phyloP scores from a whole-genome alignment of 1,140 invertebrate genomes.

The Eumeta japonica region DNA sequence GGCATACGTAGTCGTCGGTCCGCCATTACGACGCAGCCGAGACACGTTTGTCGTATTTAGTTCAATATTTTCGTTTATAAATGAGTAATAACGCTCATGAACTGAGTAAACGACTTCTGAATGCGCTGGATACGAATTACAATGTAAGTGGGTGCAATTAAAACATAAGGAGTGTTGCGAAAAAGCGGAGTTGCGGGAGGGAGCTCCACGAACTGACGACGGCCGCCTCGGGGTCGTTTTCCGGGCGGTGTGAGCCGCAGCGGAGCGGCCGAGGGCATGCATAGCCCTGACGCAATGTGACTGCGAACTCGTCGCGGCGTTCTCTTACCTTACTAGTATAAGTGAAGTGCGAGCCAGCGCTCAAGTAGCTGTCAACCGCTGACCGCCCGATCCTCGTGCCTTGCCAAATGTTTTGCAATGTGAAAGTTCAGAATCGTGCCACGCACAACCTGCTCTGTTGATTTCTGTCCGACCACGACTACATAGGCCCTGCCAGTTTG shows the following conservation, averaged over 20 bases:
- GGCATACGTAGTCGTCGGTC: slow-evolving; percentile 60
- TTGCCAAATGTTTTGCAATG: slow-evolving; percentile 58
- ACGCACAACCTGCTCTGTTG: slow-evolving; percentile 46
- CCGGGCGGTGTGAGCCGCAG: no score
- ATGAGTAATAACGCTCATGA: slow-evolving; percentile 60
- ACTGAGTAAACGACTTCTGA: slow-evolving; percentile 58
- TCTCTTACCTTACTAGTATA: no score
- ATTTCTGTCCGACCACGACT: no score
- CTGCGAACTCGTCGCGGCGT: no score
- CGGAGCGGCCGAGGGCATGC: no score
- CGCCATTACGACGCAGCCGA: slow-evolving; percentile 58
- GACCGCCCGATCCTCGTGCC: slow-evolving; percentile 43
- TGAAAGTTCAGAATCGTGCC: slow-evolving; percentile 55
- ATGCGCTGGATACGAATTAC: slow-evolving; percentile 59
- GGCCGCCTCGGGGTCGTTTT: slow-evolving; percentile 48
- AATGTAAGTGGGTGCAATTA: slow-evolving; percentile 57
- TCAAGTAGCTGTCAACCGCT: no score
- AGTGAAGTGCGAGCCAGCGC: no score
- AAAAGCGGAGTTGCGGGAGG: slow-evolving; percentile 44
- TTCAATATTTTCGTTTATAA: slow-evolving; percentile 60
- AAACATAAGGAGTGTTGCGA: slow-evolving; percentile 38
- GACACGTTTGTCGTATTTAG: slow-evolving; percentile 60
- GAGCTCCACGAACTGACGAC: slow-evolving; percentile 50
- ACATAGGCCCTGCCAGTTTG: slow-evolving; percentile 17
- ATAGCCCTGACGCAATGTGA: no score